Conservation (phyloP, 2,113 vertebrate species). For the Telmatochromis brachygnathus region DNA sequence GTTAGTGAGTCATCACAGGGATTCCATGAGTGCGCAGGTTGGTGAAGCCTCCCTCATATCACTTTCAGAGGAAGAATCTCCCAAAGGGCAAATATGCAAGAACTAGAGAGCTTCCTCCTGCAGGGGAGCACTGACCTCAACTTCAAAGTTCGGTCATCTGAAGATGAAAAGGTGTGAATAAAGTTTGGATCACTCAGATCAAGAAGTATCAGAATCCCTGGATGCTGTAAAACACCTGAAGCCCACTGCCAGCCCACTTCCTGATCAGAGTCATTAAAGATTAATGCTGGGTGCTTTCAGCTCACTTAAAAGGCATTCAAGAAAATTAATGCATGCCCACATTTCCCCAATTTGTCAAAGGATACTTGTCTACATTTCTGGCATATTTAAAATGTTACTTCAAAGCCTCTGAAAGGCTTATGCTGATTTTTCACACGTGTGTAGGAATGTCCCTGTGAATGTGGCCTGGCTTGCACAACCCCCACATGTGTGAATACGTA, state of each 20-base stretch:
- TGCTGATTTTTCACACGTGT: constrained; percentile 29
- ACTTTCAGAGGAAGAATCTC: constrained; percentile 29
- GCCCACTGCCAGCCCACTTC: background rate
- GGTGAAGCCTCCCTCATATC: constrained; percentile 11
- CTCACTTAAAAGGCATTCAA: background rate
- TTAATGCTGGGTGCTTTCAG: background rate
- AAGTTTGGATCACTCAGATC: background rate
- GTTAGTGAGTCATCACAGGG: constrained; percentile 53
- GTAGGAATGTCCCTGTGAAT: constrained; percentile 53
- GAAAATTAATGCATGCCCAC: background rate
- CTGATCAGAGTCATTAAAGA: background rate
- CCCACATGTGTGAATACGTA: constrained; percentile 7
- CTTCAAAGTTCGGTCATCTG: background rate
- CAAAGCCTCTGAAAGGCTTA: background rate
- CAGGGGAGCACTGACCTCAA: background rate
- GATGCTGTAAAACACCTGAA: background rate
- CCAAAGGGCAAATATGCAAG: constrained; percentile 20
- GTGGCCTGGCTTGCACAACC: background rate
- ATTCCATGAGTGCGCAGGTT: constrained; percentile 17
- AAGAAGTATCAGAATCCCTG: background rate
- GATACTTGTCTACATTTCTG: background rate
- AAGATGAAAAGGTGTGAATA: background rate
- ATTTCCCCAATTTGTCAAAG: background rate
- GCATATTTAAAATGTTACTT: background rate
- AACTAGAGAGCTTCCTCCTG: constrained; percentile 20